Evolutionary conservation across 2,888 invertebrate species (phyloP).

Genomic region (Disparrhopalites patrizii): DNA sequence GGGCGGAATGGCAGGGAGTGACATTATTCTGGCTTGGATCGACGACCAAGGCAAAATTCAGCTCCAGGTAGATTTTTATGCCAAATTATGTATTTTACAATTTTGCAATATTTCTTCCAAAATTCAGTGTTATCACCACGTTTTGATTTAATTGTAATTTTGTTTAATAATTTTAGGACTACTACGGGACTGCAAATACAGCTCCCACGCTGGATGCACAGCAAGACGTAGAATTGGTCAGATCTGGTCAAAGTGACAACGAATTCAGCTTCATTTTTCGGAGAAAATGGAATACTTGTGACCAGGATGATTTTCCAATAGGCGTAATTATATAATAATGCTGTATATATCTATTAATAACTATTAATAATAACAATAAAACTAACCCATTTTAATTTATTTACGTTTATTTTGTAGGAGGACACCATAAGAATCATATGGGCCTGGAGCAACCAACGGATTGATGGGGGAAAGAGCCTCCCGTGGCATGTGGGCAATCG

Average conservation of each 20-base stretch:
- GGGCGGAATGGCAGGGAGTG: slow-evolving; percentile 74
- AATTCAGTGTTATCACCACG: background rate
- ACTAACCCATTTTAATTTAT: background rate
- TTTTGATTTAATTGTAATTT: background rate
- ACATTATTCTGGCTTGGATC: slow-evolving; percentile 87
- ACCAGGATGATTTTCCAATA: slow-evolving; percentile 44
- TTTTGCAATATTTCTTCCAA: background rate
- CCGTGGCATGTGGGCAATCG: slow-evolving; percentile 59
- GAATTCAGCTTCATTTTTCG: slow-evolving; percentile 50
- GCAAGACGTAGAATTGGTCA: slow-evolving; percentile 50
- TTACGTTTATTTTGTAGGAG: slow-evolving; percentile 18
- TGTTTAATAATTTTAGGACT: slow-evolving; percentile 47
- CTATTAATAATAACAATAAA: background rate
- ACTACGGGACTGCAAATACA: slow-evolving; percentile 42
- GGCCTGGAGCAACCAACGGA: slow-evolving; percentile 55
- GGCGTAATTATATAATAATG: slow-evolving; percentile 27
- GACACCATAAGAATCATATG: slow-evolving; percentile 77
- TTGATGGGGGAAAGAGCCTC: slow-evolving; percentile 50
- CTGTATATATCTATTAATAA: no score
- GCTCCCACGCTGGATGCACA: slow-evolving; percentile 48
- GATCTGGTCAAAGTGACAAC: slow-evolving; percentile 49
- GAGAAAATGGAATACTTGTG: slow-evolving; percentile 51
- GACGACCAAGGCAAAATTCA: slow-evolving; percentile 55
- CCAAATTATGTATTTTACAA: background rate
- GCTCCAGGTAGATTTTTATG: slow-evolving; percentile 29